phyloP scores from a whole-genome alignment of 2,797 vertebrate species.

The Myotis myotis region DNA sequence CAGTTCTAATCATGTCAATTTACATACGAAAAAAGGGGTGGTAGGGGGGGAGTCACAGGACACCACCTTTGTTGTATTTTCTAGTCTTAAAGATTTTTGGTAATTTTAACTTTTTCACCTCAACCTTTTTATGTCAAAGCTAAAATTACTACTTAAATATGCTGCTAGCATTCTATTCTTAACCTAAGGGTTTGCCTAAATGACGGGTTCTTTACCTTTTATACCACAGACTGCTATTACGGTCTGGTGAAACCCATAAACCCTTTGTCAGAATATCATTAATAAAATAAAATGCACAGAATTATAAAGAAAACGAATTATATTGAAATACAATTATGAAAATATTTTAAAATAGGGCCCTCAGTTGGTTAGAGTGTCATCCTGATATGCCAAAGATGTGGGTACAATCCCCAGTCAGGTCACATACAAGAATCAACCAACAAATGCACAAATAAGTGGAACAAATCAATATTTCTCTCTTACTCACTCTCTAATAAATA shows the following conservation, averaged over 20 bases:
- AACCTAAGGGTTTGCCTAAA: not conserved
- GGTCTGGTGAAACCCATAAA: not conserved
- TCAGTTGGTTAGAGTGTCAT: not conserved
- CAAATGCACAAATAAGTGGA: not conserved
- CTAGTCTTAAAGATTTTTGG: not conserved
- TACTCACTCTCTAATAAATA: not conserved
- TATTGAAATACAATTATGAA: slow-evolving; percentile 1
- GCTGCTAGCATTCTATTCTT: not conserved
- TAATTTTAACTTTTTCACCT: slow-evolving; percentile 8
- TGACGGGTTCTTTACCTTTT: not conserved
- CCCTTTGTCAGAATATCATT: not conserved
- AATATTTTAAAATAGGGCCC: not conserved
- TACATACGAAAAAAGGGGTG: not conserved
- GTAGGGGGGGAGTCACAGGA: not conserved
- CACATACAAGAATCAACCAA: not conserved
- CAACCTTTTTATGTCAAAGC: not conserved
- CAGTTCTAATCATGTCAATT: not conserved
- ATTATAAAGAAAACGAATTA: slow-evolving; percentile 25
- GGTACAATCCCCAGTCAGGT: not conserved
- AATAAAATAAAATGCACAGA: not conserved
- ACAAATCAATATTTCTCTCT: not conserved
- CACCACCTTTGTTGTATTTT: slow-evolving; percentile 7
- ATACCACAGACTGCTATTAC: not conserved
- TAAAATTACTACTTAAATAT: slow-evolving; percentile 6
- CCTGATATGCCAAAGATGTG: not conserved